Base-by-base conservation (phyloP, 2,888 invertebrate genomes). In the Macrophya annulata region DNA sequence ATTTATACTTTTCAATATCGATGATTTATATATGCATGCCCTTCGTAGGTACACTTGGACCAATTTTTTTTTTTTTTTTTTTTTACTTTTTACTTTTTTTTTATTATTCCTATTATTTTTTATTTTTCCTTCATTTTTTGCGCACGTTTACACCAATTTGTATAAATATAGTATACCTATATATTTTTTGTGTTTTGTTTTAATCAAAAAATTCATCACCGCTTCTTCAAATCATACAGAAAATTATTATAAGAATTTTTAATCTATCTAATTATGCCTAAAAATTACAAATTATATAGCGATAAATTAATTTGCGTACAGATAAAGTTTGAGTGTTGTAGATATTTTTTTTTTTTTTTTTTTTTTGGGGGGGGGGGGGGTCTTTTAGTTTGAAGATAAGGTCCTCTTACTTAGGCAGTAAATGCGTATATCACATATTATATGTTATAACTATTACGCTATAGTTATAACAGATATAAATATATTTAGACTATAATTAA, bases 1-100 rank as follows among this genome's bases (percentile, higher is more conserved):
- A 81, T 81, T 81, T 81, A 81, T 62, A 81, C 81, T 81, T 25
- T 65, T 40, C 81, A 59, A 62, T 59, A 81, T 79, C 59, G 55
- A 79, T 59, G 79, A 81, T 62, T 62, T 79, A 55, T 79, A 21
- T 17, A 21, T 48, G 1, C 4, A 62, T 10, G 21, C 62, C 62
- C 25, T 21, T 62, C 62, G 8, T 25, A n/a, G n/a, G n/a, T n/a
- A n/a, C 55, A 12, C 62, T 31, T 31, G 17, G 12, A 10, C n/a
- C 2, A 15, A 4, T 5, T 77, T 31, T n/a, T 51, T 77, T 2
- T 37, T 9, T 74, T 45, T 74, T 72, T 65, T 65, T 25, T n/a
- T 8, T 37, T 1, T n/a, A 48, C n/a, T 45, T 43, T 48, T 25
- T 31, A 40, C 6, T 45, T 72, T 15, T 31, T 31, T 31, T 31